A percentile compares a stretch with the other conserved stretches of the same genome.
phyloP scores from a whole-genome alignment of 2,797 vertebrate species.

The Austrolebias charrua region DNA sequence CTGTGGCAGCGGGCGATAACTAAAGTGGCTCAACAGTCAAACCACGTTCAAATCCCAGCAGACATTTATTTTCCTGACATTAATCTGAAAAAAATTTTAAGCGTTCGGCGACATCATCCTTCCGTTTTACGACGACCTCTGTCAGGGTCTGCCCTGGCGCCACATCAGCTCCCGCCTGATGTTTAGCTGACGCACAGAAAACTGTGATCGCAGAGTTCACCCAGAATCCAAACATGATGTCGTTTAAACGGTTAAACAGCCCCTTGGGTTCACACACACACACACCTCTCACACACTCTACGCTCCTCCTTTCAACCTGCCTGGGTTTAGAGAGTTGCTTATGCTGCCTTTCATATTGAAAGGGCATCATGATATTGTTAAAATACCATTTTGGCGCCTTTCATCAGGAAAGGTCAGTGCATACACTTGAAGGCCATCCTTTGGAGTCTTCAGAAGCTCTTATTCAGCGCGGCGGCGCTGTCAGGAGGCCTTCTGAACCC shows the following conservation, averaged over 20 bases:
- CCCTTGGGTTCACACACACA: slow-evolving; percentile 27
- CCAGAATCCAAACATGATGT: not conserved
- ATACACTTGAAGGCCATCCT: slow-evolving; percentile 77
- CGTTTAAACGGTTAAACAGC: slow-evolving; percentile 37
- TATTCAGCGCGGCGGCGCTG: slow-evolving; percentile 59
- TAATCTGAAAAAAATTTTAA: too few relatives aligned
- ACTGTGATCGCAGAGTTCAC: not conserved
- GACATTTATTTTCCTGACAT: too few relatives aligned
- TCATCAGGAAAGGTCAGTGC: slow-evolving; percentile 83
- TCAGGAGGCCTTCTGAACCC: slow-evolving; percentile 65
- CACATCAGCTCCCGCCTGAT: too few relatives aligned
- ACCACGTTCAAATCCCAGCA: too few relatives aligned
- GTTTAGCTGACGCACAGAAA: not conserved
- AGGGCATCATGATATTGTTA: slow-evolving; percentile 83
- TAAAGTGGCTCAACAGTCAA: too few relatives aligned
- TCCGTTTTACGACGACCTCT: too few relatives aligned
- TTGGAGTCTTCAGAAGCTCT: slow-evolving; percentile 72
- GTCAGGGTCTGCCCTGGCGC: too few relatives aligned
- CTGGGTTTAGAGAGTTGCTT: slow-evolving; percentile 65
- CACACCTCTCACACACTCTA: slow-evolving; percentile 14
- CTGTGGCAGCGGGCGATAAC: too few relatives aligned
- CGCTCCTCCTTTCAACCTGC: slow-evolving; percentile 51
- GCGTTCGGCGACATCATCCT: too few relatives aligned
- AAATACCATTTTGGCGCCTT: slow-evolving; percentile 80
- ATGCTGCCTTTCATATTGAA: slow-evolving; percentile 77